phyloP scores from a whole-genome alignment of 1,140 invertebrate species.

The Olivierus martensii region DNA sequence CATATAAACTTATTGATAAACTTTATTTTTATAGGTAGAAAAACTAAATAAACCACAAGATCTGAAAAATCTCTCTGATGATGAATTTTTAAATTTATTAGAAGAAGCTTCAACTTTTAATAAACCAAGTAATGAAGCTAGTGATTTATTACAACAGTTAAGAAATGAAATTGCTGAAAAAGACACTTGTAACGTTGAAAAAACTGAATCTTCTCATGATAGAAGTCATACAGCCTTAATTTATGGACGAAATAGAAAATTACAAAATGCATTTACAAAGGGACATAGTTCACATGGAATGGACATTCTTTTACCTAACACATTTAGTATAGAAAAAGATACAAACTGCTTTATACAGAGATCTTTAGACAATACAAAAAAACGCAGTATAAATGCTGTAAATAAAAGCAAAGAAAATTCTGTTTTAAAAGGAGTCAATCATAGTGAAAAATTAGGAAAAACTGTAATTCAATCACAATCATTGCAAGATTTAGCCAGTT shows the following conservation, averaged over 20 bases:
- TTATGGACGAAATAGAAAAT: too few relatives aligned
- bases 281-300: too few relatives aligned
- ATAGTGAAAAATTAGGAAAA: slow-evolving; percentile 30
- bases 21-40: too few relatives aligned
- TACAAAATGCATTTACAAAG: too few relatives aligned
- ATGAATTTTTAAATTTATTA: slow-evolving; percentile 37
- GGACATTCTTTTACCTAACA: too few relatives aligned
- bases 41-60: neutral
- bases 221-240: too few relatives aligned
- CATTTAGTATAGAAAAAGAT: too few relatives aligned
- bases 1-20: too few relatives aligned
- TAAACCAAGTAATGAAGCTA: slow-evolving; percentile 56
- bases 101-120: slow-evolving; percentile 63
- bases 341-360: too few relatives aligned
- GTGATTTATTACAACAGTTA: slow-evolving; percentile 44
- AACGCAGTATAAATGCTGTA: too few relatives aligned
- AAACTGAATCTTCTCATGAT: slow-evolving; percentile 8
- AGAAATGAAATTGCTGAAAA: slow-evolving; percentile 42
- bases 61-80: slow-evolving; percentile 1
- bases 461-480: slow-evolving; percentile 23
- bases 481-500: slow-evolving; percentile 39
- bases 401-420: slow-evolving; percentile 33
- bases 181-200: slow-evolving; percentile 27
- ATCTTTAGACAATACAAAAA: too few relatives aligned
- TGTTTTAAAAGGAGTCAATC: slow-evolving; percentile 38